Conservation (phyloP, 2,888 invertebrate genomes). For the Scaptomyza tumidula region DNA sequence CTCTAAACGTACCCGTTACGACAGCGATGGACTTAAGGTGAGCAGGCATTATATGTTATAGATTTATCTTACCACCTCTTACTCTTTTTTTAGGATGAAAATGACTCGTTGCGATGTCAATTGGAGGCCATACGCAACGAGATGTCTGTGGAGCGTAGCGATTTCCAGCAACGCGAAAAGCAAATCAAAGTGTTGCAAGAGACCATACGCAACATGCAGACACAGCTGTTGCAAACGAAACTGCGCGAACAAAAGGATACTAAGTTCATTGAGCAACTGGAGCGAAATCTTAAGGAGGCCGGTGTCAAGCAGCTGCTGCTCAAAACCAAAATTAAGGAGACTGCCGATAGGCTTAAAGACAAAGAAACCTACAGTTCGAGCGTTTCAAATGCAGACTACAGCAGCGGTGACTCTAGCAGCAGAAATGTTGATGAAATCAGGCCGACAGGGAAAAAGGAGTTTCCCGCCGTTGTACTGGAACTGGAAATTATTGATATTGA, state of each 20-base stretch:
- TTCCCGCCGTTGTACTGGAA: conserved; percentile 21
- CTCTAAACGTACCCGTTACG: conserved; percentile 83
- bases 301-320: conserved; percentile 84
- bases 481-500: conserved; percentile 78
- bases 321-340: conserved; percentile 83
- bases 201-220: conserved; percentile 84
- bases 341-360: conserved; percentile 73
- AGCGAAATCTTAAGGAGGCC: conserved; percentile 83
- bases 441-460: conserved; percentile 15
- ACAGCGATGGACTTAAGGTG: conserved; percentile 83
- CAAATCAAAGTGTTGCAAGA: conserved; percentile 89
- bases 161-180: conserved; percentile 93
- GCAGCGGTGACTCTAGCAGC: conserved; percentile 54
- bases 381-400: conserved; percentile 53
- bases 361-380: conserved; percentile 68
- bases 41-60: conserved; percentile 4
- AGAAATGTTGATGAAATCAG: conserved; percentile 30
- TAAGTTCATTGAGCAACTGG: conserved; percentile 81
- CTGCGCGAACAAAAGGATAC: conserved; percentile 82
- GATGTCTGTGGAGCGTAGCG: conserved; percentile 93
- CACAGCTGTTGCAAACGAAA: conserved; percentile 83
- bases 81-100: conserved; percentile 89
- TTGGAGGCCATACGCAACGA: conserved; percentile 97
- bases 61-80: background rate
- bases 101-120: conserved; percentile 95